Conservation (phyloP, 2,113 vertebrate genomes). For the Herpetotheres cachinnans region DNA sequence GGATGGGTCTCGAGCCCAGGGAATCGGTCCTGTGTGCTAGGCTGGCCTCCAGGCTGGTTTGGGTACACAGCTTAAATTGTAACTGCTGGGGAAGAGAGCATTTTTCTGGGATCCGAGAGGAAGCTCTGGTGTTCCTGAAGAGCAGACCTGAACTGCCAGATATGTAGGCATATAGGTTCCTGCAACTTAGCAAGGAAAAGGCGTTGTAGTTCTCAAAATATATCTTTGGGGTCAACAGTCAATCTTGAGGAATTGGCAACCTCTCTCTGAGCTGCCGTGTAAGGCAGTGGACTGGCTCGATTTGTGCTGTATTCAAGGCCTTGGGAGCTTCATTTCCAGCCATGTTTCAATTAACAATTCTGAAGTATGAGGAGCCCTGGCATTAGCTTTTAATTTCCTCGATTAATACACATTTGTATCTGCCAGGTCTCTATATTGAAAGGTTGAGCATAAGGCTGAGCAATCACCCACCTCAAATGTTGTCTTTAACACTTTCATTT, state of each 20-base stretch:
- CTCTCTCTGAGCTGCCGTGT: not conserved
- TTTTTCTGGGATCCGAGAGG: not conserved
- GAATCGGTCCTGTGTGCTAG: not conserved
- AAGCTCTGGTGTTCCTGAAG: not conserved
- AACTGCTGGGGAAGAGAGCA: not conserved
- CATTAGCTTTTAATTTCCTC: not conserved
- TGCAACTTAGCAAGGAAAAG: not conserved
- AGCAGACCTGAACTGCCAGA: not conserved
- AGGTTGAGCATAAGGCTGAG: not conserved
- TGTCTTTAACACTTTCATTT: not conserved
- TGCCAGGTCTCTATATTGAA: not conserved
- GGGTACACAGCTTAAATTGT: not conserved
- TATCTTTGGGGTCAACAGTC: not conserved
- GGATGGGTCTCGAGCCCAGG: not conserved
- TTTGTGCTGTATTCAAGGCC: not conserved
- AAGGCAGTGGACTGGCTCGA: not conserved
- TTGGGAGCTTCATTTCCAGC: not conserved
- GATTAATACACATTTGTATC: not conserved
- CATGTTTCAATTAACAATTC: not conserved
- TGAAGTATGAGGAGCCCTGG: not conserved
- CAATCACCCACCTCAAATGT: not conserved
- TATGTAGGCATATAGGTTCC: accelerated
- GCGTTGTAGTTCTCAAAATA: not conserved
- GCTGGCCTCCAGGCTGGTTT: not conserved
- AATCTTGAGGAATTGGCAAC: not conserved